Percentiles rank a stretch among this genome's conserved stretches.
These are phyloP conservation scores for Limnothrissa miodon DNA, from an alignment of 2,113 vertebrate species.

Conservation along the genomic window DNA sequence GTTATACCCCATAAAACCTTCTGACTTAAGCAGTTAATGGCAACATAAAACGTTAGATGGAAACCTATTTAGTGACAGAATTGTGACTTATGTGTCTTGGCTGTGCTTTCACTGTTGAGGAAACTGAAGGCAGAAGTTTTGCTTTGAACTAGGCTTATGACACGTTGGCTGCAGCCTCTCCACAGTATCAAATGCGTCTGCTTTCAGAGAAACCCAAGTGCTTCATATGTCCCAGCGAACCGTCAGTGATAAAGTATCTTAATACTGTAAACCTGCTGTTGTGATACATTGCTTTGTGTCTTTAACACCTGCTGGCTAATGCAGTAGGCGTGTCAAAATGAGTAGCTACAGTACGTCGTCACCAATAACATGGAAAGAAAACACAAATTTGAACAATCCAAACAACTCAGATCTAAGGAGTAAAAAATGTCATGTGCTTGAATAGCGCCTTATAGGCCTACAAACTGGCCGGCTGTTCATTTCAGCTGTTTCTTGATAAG, in stretches of 20 bases:
- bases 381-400: not conserved
- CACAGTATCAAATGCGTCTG: not conserved
- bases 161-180: not conserved
- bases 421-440: not conserved
- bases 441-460: not conserved
- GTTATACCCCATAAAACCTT: too few species aligned
- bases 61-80: not conserved
- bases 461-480: slow-evolving; percentile 3
- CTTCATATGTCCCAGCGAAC: not conserved
- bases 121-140: not conserved
- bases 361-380: not conserved
- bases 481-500: not conserved
- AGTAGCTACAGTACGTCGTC: not conserved
- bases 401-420: not conserved
- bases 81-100: not conserved
- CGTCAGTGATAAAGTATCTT: slow-evolving; percentile 5
- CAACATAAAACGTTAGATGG: too few species aligned
- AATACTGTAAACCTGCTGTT: not conserved
- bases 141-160: not conserved
- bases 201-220: slow-evolving; percentile 3
- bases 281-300: slow-evolving; percentile 9
- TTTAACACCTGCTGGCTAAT: not conserved
- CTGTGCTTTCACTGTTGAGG: not conserved
- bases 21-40: too few species aligned
- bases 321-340: not conserved